Conservation (phyloP, 2,797 vertebrate genomes). For the Chelmon rostratus region DNA sequence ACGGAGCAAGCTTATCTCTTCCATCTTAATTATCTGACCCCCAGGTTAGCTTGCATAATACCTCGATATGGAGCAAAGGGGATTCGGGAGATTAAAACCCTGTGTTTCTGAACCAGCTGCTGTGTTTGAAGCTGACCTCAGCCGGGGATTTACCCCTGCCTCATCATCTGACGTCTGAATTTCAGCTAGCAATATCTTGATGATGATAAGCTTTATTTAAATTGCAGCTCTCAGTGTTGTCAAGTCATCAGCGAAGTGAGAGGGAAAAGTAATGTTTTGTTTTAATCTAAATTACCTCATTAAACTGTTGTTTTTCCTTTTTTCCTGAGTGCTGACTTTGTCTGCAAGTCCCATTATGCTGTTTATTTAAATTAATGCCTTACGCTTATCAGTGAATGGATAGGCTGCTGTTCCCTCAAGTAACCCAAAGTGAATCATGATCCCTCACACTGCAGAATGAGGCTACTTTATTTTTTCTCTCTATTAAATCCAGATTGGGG, state of each 20-base stretch:
- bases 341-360: slow-evolving; percentile 59
- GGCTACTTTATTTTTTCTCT: slow-evolving; percentile 67
- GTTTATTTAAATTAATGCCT: slow-evolving; percentile 69
- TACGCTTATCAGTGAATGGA: slow-evolving; percentile 66
- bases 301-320: slow-evolving; percentile 49
- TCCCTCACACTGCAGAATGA: slow-evolving; percentile 55
- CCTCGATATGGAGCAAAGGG: slow-evolving; percentile 75
- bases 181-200: slow-evolving; percentile 58
- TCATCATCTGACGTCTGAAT: slow-evolving; percentile 68
- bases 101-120: slow-evolving; percentile 68
- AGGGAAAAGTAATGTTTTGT: slow-evolving; percentile 31
- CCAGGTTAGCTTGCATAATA: slow-evolving; percentile 80
- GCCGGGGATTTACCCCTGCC: slow-evolving; percentile 60
- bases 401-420: slow-evolving; percentile 62
- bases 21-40: slow-evolving; percentile 83
- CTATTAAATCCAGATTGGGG: slow-evolving; percentile 62
- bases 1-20: slow-evolving; percentile 71
- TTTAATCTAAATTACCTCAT: slow-evolving; percentile 71
- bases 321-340: slow-evolving; percentile 50
- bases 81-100: slow-evolving; percentile 79
- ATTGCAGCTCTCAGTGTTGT: slow-evolving; percentile 64
- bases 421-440: slow-evolving; percentile 65
- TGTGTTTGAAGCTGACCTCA: slow-evolving; percentile 75
- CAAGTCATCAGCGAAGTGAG: slow-evolving; percentile 35
- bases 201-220: slow-evolving; percentile 66